Percentiles rank a stretch among this genome's conserved stretches.
Evolutionary conservation across 1,140 invertebrate species (phyloP).

Genomic region (Aphis craccivora): DNA sequence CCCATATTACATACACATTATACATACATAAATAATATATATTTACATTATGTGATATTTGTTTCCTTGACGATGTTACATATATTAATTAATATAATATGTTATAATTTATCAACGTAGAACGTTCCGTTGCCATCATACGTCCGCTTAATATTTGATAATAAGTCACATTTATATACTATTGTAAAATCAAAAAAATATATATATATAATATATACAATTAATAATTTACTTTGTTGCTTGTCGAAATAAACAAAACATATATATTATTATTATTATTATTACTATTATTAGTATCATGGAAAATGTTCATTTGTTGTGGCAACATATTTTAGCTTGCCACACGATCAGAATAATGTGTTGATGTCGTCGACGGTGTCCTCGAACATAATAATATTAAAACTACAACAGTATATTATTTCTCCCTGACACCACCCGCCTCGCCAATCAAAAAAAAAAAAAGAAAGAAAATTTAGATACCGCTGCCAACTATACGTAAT

Average conservation of each 20-base stretch:
- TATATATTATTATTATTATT: not conserved
- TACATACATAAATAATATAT: not conserved
- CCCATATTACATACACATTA: not conserved
- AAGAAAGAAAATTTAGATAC: not conserved
- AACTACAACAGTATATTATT: not conserved
- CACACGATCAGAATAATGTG: slow-evolving; percentile 14
- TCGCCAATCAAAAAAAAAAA: not conserved
- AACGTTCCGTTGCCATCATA: not conserved
- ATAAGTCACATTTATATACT: not conserved
- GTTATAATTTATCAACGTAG: slow-evolving; percentile 10
- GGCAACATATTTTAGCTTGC: not conserved
- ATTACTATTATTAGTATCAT: not conserved
- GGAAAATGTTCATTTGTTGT: not conserved
- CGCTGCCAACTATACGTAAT: not conserved
- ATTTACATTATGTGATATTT: not conserved
- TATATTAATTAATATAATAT: too few species aligned
- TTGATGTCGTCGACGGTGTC: not conserved
- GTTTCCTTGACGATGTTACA: not conserved
- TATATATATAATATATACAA: not conserved
- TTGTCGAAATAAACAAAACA: slow-evolving; percentile 31
- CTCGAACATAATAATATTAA: not conserved
- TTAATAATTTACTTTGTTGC: slow-evolving; percentile 22
- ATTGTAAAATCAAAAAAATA: slow-evolving; percentile 25
- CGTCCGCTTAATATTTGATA: not conserved
- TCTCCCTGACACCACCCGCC: not conserved